Percentiles rank a stretch among this genome's conserved stretches.
These are phyloP conservation scores for Albula glossodonta DNA, from an alignment of 2,113 vertebrate species.

Conservation along the genomic window DNA sequence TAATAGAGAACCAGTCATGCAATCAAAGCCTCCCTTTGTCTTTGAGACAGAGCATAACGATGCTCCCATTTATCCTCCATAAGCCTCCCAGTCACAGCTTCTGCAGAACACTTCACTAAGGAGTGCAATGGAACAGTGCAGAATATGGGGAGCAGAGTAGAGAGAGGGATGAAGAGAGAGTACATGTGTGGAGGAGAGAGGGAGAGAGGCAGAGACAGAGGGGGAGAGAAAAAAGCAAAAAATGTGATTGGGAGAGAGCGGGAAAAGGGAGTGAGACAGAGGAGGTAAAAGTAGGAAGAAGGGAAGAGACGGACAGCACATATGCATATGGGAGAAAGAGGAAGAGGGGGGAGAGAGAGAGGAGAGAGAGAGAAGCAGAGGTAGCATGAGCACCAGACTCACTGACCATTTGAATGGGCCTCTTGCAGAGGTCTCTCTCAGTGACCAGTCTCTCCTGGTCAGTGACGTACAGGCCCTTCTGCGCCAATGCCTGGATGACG, in stretches of 20 bases:
- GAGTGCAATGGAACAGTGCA: too few relatives aligned
- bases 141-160: too few relatives aligned
- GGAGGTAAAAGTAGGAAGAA: neutral
- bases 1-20: slow-evolving; percentile 2
- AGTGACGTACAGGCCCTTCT: slow-evolving; percentile 92
- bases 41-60: slow-evolving; percentile 7
- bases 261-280: too few relatives aligned
- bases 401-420: slow-evolving; percentile 95
- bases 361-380: neutral
- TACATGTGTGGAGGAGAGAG: too few relatives aligned
- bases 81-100: neutral
- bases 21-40: slow-evolving; percentile 9
- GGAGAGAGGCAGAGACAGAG: too few relatives aligned
- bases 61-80: neutral
- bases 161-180: too few relatives aligned
- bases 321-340: neutral
- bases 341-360: neutral
- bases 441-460: slow-evolving; percentile 93
- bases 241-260: too few relatives aligned
- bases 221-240: too few relatives aligned
- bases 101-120: neutral
- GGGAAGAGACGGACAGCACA: too few relatives aligned
- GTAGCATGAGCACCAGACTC: neutral
- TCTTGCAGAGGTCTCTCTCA: slow-evolving; percentile 89
- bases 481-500: slow-evolving; percentile 92